phyloP scores from a whole-genome alignment of 1,140 invertebrate species.

The Brachystomella parvula region DNA sequence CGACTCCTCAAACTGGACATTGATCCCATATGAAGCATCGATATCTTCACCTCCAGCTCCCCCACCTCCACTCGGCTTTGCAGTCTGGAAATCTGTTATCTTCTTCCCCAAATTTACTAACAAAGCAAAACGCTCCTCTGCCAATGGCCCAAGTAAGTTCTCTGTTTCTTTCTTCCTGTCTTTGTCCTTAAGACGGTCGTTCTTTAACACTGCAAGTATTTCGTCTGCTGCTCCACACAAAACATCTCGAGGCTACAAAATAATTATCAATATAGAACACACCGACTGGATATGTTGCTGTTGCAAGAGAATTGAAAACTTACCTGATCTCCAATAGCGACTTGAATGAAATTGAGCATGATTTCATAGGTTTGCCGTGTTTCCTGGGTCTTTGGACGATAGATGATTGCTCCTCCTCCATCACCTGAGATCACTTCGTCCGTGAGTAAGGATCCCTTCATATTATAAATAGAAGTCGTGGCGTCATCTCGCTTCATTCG shows the following conservation, averaged over 20 bases:
- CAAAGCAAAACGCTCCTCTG: constrained; percentile 91
- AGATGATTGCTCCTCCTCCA: constrained; percentile 80
- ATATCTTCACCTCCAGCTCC: constrained; percentile 63
- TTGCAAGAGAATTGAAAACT: constrained; percentile 5
- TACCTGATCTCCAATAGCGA: constrained; percentile 89
- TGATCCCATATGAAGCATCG: constrained; percentile 95
- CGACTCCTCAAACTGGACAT: constrained; percentile 96
- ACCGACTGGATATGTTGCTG: too few relatives aligned
- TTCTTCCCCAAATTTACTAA: constrained; percentile 96
- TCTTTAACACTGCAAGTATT: constrained; percentile 89
- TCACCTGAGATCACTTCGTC: constrained; percentile 55
- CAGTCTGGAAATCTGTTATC: constrained; percentile 92
- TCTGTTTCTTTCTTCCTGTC: constrained; percentile 92
- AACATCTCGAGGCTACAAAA: constrained; percentile 73
- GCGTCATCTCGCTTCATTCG: constrained; percentile 82
- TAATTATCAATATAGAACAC: constrained; percentile 7
- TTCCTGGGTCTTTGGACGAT: constrained; percentile 94
- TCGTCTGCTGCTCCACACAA: constrained; percentile 97
- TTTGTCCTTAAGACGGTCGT: constrained; percentile 85
- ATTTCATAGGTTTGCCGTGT: constrained; percentile 95
- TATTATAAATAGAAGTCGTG: constrained; percentile 79
- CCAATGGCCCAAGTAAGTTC: constrained; percentile 68
- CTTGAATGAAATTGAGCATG: constrained; percentile 91
- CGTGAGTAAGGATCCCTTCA: constrained; percentile 52
- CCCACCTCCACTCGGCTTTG: constrained; percentile 50